Percentiles rank a stretch among this genome's conserved stretches.
Conservation (phyloP, 2,888 invertebrate species). For the Perizoma affinitatum region DNA sequence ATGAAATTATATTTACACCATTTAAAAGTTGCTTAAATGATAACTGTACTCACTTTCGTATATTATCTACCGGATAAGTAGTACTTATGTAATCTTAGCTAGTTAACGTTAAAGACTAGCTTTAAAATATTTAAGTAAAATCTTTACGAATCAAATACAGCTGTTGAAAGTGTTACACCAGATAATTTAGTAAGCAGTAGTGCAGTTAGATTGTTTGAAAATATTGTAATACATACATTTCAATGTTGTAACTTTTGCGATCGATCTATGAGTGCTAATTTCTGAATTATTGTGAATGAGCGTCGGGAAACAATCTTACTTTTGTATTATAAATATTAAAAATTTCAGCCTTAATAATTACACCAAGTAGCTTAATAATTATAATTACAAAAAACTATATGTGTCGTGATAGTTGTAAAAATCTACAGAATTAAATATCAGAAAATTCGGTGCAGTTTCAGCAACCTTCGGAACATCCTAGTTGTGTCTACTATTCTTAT, state of each 20-base stretch:
- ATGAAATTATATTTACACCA: constrained; percentile 54
- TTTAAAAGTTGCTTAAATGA: constrained; percentile 29
- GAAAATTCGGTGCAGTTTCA: background rate
- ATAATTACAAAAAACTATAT: constrained; percentile 12
- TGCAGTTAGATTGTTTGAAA: constrained; percentile 12
- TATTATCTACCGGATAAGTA: constrained; percentile 18
- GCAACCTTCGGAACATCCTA: background rate
- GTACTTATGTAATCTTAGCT: constrained; percentile 25
- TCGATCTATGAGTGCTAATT: constrained; percentile 27
- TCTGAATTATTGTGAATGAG: constrained; percentile 12
- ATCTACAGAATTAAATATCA: constrained; percentile 9
- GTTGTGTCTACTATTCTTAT: background rate
- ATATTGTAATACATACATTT: constrained; percentile 6
- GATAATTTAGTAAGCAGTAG: constrained; percentile 13
- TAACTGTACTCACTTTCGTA: constrained; percentile 18
- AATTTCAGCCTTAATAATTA: constrained; percentile 49
- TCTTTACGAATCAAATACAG: constrained; percentile 8
- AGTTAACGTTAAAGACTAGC: constrained; percentile 22
- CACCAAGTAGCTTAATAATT: constrained; percentile 59
- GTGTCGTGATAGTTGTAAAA: constrained; percentile 20
- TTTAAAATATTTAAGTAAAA: constrained; percentile 17
- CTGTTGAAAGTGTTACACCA: constrained; percentile 12
- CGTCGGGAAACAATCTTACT: constrained; percentile 6
- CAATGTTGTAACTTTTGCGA: constrained; percentile 2
- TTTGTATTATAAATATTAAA: constrained; percentile 1